Evolutionary conservation across 2,888 invertebrate species (phyloP), one percentile per base, ranked within the genome.

Genomic region (Parascotia fuliginaria): DNA sequence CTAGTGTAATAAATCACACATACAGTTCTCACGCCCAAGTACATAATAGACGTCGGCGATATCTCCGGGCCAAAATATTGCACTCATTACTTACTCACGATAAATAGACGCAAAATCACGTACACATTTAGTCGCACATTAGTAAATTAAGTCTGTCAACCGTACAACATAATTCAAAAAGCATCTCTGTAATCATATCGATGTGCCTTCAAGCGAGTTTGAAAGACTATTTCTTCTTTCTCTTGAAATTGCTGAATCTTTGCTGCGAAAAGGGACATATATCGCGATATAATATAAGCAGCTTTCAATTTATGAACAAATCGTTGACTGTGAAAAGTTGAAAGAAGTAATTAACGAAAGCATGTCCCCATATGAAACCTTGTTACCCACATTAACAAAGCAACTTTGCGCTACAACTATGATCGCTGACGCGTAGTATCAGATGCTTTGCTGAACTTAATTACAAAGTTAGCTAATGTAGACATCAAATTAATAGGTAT

Each of bases 261-360:
- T 31, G 38, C 37, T 42, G 46, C 34, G 54, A 50, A 58, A 55
- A 39, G 58, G 53, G 60, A 66, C 51, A 58, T 69, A 61, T 65
- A 72, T 57, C 63, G 55, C 46, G 56, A 66, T 70, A 55, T 61
- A 68, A 59, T 55, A 56, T 65, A 72, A 74, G 66, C 73, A 50
- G 67, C 72, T 75, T 81, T 81, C 73, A 81, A 75, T 77, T 77
- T 75, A 72, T 68, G 66, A 74, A 76, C 67, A 64, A 70, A 62
- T 51, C 14, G 62, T 65, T 67, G 55, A 56, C 44, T 39, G 31
- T 37, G 31, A 60, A 57, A 55, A 57, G 65, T 64, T 65, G 48
- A 65, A 69, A 65, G 53, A 57, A 55, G 50, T 54, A 63, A 63
- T 64, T 45, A 64, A 66, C 60, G 58, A 65, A 47, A 55, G 54